Percentiles rank a stretch among this genome's conserved stretches.
These are phyloP conservation scores for Arrhamphus sclerolepis DNA, from an alignment of 2,797 vertebrate genomes.

Conservation along the genomic window DNA sequence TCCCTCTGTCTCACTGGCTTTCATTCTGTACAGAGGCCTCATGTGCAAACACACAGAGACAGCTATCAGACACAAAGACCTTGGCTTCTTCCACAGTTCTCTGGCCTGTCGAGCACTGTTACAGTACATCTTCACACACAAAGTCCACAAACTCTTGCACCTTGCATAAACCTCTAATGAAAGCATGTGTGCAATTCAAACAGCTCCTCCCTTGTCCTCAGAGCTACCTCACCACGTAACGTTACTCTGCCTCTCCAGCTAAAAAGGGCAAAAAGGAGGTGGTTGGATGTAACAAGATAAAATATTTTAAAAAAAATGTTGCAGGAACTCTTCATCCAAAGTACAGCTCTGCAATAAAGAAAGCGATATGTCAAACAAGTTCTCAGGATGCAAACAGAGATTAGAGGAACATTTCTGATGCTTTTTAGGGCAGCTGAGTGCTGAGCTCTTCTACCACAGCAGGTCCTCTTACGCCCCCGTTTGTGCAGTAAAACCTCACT, in stretches of 20 bases:
- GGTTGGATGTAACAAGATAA: conserved; percentile 16
- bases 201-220: conserved; percentile 48
- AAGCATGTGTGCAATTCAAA: conserved; percentile 61
- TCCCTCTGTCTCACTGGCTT: conserved; percentile 64
- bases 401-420: conserved; percentile 27
- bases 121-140: conserved; percentile 40
- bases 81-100: conserved; percentile 48
- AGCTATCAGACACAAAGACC: conserved; percentile 53
- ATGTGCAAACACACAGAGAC: conserved; percentile 45
- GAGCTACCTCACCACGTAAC: conserved; percentile 14
- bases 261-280: conserved; percentile 25
- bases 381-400: conserved; percentile 28
- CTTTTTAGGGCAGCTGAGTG: conserved; percentile 38
- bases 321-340: conserved; percentile 13
- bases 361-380: conserved; percentile 8
- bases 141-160: conserved; percentile 37
- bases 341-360: conserved; percentile 5
- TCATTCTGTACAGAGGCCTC: conserved; percentile 64
- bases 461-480: conserved; percentile 31
- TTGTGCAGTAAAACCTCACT: conserved; percentile 17
- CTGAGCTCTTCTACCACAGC: conserved; percentile 25
- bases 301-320: conserved; percentile 11
- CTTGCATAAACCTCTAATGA: conserved; percentile 63
- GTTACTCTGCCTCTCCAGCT: conserved; percentile 9
- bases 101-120: conserved; percentile 41